These are phyloP conservation scores for Labeo catla DNA, from an alignment of 2,113 vertebrate genomes.

Conservation along the genomic window DNA sequence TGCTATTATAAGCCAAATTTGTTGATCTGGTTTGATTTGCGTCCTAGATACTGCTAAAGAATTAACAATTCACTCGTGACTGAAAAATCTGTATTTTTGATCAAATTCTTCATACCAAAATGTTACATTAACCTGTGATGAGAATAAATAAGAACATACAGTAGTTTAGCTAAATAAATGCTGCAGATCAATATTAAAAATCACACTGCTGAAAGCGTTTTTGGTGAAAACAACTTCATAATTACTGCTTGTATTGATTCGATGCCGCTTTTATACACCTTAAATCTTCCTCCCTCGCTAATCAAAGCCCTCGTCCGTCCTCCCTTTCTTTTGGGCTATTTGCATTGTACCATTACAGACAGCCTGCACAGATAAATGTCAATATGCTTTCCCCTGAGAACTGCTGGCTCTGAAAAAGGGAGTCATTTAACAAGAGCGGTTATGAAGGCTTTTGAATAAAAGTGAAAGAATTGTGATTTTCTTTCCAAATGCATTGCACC, in stretches of 20 bases:
- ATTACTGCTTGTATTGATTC: background rate
- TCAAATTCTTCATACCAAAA: background rate
- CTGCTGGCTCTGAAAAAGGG: background rate
- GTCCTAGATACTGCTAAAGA: background rate
- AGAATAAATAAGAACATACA: background rate
- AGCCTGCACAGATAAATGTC: constrained; percentile 8
- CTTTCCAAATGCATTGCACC: background rate
- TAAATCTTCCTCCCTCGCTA: background rate
- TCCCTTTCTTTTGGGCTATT: constrained; percentile 16
- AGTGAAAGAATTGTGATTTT: background rate
- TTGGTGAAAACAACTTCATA: background rate
- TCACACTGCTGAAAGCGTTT: background rate
- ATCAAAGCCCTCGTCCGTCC: background rate
- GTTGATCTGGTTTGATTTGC: background rate
- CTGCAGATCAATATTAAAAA: background rate
- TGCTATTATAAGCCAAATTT: background rate
- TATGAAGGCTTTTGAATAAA: constrained; percentile 13
- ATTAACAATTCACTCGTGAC: background rate
- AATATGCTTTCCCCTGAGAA: background rate
- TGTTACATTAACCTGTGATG: background rate
- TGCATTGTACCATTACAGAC: constrained; percentile 12
- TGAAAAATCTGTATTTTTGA: background rate
- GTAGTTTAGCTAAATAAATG: background rate
- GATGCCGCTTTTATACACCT: background rate
- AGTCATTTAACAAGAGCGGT: constrained; percentile 15